Percentiles rank a stretch among this genome's conserved stretches.
Conservation (phyloP, 2,113 vertebrate genomes). For the Orientallactaga bullata region DNA sequence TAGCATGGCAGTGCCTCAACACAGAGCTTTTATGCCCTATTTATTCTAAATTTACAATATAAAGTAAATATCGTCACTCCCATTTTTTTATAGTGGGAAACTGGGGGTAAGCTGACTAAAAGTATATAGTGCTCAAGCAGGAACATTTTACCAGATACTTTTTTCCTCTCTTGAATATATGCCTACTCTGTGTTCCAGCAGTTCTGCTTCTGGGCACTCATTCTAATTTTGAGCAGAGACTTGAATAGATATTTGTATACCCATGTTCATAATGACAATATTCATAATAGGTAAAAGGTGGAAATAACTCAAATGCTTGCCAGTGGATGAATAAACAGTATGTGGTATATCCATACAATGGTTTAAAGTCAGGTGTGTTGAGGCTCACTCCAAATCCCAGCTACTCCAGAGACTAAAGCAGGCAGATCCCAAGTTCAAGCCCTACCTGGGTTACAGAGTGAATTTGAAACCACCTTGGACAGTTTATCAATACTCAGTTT, state of each 20-base stretch:
- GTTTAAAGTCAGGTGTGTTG: not conserved
- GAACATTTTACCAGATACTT: not conserved
- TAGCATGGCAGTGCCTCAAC: not conserved
- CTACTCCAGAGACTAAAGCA: not conserved
- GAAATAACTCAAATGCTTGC: not conserved
- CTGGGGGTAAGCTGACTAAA: not conserved
- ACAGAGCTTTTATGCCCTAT: not conserved
- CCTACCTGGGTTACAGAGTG: not conserved
- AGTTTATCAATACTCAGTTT: not conserved
- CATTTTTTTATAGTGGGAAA: not conserved
- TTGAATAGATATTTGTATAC: not conserved
- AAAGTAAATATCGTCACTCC: not conserved
- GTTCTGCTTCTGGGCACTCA: not conserved
- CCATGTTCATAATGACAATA: not conserved
- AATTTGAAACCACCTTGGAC: not conserved
- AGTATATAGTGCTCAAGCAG: not conserved
- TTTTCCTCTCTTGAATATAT: not conserved
- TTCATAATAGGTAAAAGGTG: too few species aligned
- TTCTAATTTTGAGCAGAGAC: not conserved
- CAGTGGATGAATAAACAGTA: not conserved
- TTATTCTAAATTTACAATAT: not conserved
- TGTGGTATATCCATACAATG: too few species aligned
- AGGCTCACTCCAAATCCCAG: not conserved
- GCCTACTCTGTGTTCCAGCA: not conserved
- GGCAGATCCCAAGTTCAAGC: not conserved